These are phyloP conservation scores for Holothuria glaberrima DNA, from an alignment of 35 echinoderm and acorn worm genomes.

Conservation along the genomic window DNA sequence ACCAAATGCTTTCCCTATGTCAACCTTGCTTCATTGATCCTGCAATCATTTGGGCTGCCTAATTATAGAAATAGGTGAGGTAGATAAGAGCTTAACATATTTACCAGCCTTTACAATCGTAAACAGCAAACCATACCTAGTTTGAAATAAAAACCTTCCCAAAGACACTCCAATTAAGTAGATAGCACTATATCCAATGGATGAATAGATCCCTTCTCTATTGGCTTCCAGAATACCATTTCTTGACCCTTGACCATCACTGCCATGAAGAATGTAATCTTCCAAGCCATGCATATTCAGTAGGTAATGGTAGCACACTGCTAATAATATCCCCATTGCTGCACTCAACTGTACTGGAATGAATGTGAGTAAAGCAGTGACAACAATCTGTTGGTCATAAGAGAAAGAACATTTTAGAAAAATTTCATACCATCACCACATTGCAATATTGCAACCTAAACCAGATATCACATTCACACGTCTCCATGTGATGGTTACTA, in stretches of 20 bases:
- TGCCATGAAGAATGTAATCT: constrained; percentile 66
- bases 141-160: constrained; percentile 76
- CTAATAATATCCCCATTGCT: constrained; percentile 55
- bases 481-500: no score
- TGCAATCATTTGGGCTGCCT: background rate
- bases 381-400: constrained; percentile 47
- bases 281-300: constrained; percentile 70
- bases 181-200: constrained; percentile 80
- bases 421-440: no score
- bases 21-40: background rate
- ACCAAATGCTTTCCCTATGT: background rate
- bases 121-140: constrained; percentile 57
- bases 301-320: constrained; percentile 75
- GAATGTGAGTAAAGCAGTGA: constrained; percentile 58
- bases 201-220: constrained; percentile 83
- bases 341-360: constrained; percentile 65
- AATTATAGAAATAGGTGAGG: background rate
- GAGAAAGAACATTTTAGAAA: background rate
- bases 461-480: no score
- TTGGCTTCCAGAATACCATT: constrained; percentile 88
- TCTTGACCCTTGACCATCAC: constrained; percentile 70
- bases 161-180: constrained; percentile 79
- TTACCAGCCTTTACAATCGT: background rate
- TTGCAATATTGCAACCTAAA: no score
- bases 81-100: no score